phyloP scores from a whole-genome alignment of 2,113 vertebrate genomes.

The Mus pahari region DNA sequence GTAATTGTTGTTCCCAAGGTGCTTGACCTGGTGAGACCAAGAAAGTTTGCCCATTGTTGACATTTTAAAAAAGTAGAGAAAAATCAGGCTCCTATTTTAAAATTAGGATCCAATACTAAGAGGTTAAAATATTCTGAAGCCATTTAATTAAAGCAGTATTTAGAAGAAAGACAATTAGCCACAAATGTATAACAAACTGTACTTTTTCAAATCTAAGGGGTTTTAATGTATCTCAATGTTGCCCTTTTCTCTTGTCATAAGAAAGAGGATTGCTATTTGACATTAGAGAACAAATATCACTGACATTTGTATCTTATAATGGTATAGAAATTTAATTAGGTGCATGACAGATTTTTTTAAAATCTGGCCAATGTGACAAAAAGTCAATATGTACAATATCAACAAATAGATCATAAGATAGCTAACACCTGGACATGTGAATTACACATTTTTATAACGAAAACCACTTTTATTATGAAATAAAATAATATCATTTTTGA shows the following conservation, averaged over 20 bases:
- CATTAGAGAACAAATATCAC: constrained; percentile 68
- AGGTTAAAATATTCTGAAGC: not conserved
- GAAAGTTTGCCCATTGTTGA: not conserved
- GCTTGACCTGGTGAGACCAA: not conserved
- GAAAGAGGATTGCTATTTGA: constrained; percentile 55
- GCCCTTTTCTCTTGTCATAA: constrained; percentile 71
- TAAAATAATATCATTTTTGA: not conserved
- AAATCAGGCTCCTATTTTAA: constrained; percentile 17
- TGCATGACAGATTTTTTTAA: constrained; percentile 41
- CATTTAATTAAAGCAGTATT: constrained; percentile 54
- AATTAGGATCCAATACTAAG: not conserved
- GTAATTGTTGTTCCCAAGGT: not conserved
- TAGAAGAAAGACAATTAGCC: constrained; percentile 45
- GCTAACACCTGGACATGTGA: not conserved
- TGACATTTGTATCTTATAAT: constrained; percentile 73
- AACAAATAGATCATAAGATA: constrained; percentile 36
- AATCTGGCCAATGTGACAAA: constrained; percentile 34
- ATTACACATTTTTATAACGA: not conserved
- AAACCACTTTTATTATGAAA: constrained; percentile 6
- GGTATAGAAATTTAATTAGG: constrained; percentile 70
- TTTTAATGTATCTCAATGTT: constrained; percentile 66
- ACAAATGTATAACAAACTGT: constrained; percentile 40
- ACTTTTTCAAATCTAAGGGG: constrained; percentile 47
- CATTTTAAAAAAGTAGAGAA: constrained; percentile 27
- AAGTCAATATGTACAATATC: constrained; percentile 42